phyloP scores from a whole-genome alignment of 2,888 invertebrate species.

The Azorinus chamasolen region DNA sequence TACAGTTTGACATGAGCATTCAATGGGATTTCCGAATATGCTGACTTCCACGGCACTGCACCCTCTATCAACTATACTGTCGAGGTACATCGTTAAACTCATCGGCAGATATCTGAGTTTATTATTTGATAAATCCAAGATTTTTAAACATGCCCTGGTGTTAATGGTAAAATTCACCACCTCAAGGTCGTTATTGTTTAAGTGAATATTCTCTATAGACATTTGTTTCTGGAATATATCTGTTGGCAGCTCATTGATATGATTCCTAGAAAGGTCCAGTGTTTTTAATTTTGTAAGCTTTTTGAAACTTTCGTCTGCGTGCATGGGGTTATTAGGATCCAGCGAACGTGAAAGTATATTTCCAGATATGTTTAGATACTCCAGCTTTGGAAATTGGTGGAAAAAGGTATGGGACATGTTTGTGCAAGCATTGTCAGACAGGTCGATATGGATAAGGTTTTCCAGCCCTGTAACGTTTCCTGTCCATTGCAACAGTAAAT shows the following conservation, averaged over 20 bases:
- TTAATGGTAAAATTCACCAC: neutral
- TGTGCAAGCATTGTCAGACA: conserved; percentile 48
- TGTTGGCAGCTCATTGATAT: neutral
- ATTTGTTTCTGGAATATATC: conserved; percentile 3
- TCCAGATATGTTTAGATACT: conserved; percentile 34
- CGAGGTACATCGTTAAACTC: conserved; percentile 14
- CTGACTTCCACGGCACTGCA: conserved; percentile 4
- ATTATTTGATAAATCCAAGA: conserved; percentile 15
- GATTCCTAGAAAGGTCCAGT: conserved; percentile 22
- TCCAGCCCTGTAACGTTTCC: conserved; percentile 45
- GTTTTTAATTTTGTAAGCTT: neutral
- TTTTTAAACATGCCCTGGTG: neutral
- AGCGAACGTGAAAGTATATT: conserved; percentile 35
- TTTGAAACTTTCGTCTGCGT: neutral
- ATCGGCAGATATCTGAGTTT: conserved; percentile 13
- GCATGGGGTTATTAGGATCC: too few species aligned
- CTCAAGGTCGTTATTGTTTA: conserved; percentile 10
- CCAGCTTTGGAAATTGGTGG: conserved; percentile 17
- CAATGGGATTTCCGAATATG: conserved; percentile 38
- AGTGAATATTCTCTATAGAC: conserved; percentile 5
- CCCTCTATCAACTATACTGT: conserved; percentile 3
- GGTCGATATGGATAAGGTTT: conserved; percentile 33
- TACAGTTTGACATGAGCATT: conserved; percentile 43
- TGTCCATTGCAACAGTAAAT: conserved; percentile 37
- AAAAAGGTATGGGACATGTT: conserved; percentile 34